A percentile compares a stretch with the other conserved stretches of the same genome.
Evolutionary conservation across 1,140 invertebrate species (phyloP).

Genomic region (Drosophila varians): DNA sequence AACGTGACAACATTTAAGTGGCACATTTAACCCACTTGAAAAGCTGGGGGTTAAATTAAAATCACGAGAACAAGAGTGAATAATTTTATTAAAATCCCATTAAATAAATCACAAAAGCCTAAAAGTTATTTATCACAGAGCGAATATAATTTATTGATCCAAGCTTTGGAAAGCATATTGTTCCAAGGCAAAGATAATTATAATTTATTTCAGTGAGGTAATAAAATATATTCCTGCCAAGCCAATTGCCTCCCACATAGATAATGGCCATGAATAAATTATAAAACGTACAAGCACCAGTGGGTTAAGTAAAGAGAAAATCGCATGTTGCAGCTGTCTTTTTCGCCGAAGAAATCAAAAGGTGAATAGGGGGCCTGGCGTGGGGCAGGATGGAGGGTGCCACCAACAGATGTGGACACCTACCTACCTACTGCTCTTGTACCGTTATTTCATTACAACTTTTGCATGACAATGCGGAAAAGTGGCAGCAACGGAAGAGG

Average conservation of each 20-base stretch:
- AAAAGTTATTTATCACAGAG: too few relatives aligned
- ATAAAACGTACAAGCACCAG: neutral
- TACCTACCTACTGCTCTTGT: slow-evolving; percentile 31
- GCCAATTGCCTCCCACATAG: neutral
- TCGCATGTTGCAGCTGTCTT: slow-evolving; percentile 35
- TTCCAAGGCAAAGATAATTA: too few relatives aligned
- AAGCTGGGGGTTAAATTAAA: neutral
- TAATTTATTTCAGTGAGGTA: too few relatives aligned
- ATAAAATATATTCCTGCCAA: neutral
- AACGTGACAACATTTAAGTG: slow-evolving; percentile 40
- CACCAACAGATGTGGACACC: slow-evolving; percentile 23
- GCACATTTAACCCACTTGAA: slow-evolving; percentile 28
- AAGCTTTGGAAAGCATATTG: neutral
- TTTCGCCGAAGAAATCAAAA: neutral
- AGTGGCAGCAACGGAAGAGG: neutral
- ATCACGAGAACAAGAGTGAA: neutral
- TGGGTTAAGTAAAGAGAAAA: slow-evolving; percentile 27
- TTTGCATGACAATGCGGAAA: slow-evolving; percentile 74
- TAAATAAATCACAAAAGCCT: too few relatives aligned
- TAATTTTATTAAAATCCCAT: too few relatives aligned
- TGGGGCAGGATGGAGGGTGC: neutral
- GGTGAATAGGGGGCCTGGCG: neutral
- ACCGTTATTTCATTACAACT: slow-evolving; percentile 78
- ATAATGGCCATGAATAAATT: slow-evolving; percentile 14
- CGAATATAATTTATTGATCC: neutral